These are phyloP conservation scores for Platycheirus albimanus DNA, from an alignment of 2,888 invertebrate genomes.

Conservation along the genomic window DNA sequence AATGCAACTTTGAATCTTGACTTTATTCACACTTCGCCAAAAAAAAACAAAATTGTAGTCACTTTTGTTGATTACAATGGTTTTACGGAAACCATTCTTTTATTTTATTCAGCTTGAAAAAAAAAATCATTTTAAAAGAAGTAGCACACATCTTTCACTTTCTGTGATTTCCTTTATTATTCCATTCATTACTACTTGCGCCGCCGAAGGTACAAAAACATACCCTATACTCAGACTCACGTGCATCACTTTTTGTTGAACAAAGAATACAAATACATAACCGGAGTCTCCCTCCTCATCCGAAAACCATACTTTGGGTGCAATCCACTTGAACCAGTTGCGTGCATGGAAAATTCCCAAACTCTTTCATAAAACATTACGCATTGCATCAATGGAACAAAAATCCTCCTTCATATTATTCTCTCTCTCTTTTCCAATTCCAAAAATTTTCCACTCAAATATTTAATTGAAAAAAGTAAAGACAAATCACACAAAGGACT, in stretches of 20 bases:
- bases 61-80: no score
- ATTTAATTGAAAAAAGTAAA: conserved; percentile 24
- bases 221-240: not conserved
- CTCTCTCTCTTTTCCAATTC: no score
- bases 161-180: not conserved
- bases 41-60: no score
- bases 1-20: no score
- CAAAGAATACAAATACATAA: conserved; percentile 1
- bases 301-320: conserved; percentile 31
- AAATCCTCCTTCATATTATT: conserved; percentile 29
- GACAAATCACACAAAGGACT: conserved; percentile 31
- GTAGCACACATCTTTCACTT: not conserved
- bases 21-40: no score
- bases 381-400: conserved; percentile 8
- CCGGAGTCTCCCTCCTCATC: not conserved
- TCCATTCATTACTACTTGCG: not conserved
- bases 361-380: conserved; percentile 8
- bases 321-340: conserved; percentile 37
- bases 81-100: no score
- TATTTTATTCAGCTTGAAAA: no score
- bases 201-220: not conserved
- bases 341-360: conserved; percentile 59
- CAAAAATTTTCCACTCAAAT: conserved; percentile 43
- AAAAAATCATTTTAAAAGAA: not conserved
- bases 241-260: not conserved